A percentile compares a stretch with the other conserved stretches of the same genome.
Evolutionary conservation across 1,140 invertebrate genomes (phyloP).

Genomic region (Agrilus planipennis): DNA sequence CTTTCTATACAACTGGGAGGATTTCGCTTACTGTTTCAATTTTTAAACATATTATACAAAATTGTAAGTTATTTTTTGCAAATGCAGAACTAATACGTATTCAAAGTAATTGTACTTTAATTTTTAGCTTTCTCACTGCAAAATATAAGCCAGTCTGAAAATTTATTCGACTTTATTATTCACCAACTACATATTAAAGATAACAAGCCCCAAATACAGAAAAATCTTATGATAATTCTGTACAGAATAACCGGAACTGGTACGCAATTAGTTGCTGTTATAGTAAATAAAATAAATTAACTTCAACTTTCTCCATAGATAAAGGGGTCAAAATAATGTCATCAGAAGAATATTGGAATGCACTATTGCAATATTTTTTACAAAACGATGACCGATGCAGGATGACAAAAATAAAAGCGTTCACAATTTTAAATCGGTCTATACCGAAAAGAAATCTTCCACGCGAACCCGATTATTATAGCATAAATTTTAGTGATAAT

Average conservation of each 20-base stretch:
- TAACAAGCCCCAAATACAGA: background rate
- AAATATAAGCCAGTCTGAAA: background rate
- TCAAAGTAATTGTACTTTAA: too few species aligned
- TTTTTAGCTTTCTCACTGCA: slow-evolving; percentile 2
- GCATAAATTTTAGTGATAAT: too few species aligned
- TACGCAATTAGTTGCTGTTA: too few species aligned
- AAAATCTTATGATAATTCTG: slow-evolving; percentile 7
- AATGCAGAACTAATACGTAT: too few species aligned
- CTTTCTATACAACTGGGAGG: too few species aligned
- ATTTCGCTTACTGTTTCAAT: too few species aligned
- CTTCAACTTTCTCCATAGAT: too few species aligned
- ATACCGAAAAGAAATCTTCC: slow-evolving; percentile 3
- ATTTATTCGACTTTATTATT: background rate
- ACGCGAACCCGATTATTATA: too few species aligned
- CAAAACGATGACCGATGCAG: slow-evolving; percentile 10
- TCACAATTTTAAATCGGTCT: slow-evolving; percentile 11
- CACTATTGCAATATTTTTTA: slow-evolving; percentile 11
- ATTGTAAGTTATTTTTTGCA: too few species aligned
- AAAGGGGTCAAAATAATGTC: slow-evolving; percentile 5
- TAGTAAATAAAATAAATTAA: too few species aligned
- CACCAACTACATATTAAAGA: background rate
- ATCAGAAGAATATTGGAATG: slow-evolving; percentile 8
- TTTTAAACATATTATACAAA: too few species aligned
- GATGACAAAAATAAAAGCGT: slow-evolving; percentile 8
- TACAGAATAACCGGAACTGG: slow-evolving; percentile 9